Evolutionary conservation across 2,888 invertebrate species (phyloP).

Genomic region (Lacanobia oleracea): DNA sequence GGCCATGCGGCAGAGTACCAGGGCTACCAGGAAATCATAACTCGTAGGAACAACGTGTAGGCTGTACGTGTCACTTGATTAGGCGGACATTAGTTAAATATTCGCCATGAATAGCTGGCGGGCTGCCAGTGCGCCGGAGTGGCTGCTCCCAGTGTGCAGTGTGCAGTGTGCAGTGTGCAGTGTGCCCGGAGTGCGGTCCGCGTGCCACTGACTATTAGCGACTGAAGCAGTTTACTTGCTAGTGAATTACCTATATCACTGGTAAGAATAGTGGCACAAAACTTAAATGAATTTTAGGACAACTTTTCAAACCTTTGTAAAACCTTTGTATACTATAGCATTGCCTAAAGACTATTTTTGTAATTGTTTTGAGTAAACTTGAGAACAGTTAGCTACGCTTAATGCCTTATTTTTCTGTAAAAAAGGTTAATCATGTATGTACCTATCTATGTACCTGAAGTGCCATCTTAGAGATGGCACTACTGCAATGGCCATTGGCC

Average conservation of each 20-base stretch:
- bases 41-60: slow-evolving; percentile 43
- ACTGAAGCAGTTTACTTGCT: slow-evolving; percentile 40
- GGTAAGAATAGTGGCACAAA: neutral
- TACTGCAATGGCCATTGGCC: neutral
- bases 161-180: slow-evolving; percentile 4
- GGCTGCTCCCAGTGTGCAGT: slow-evolving; percentile 1
- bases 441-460: too few relatives aligned
- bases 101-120: slow-evolving; percentile 50
- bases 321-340: neutral
- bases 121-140: slow-evolving; percentile 29
- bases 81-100: slow-evolving; percentile 47
- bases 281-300: neutral
- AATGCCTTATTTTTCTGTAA: neutral
- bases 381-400: too few relatives aligned
- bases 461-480: neutral
- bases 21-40: slow-evolving; percentile 53
- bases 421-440: too few relatives aligned
- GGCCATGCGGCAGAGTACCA: neutral
- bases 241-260: neutral
- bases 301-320: neutral
- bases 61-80: slow-evolving; percentile 53
- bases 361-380: neutral
- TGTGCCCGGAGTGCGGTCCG: slow-evolving; percentile 11
- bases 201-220: slow-evolving; percentile 36
- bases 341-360: neutral